These are phyloP conservation scores for Anthopleura xanthogrammica DNA, from an alignment of 92 coral and sea anemone genomes.

Conservation along the genomic window DNA sequence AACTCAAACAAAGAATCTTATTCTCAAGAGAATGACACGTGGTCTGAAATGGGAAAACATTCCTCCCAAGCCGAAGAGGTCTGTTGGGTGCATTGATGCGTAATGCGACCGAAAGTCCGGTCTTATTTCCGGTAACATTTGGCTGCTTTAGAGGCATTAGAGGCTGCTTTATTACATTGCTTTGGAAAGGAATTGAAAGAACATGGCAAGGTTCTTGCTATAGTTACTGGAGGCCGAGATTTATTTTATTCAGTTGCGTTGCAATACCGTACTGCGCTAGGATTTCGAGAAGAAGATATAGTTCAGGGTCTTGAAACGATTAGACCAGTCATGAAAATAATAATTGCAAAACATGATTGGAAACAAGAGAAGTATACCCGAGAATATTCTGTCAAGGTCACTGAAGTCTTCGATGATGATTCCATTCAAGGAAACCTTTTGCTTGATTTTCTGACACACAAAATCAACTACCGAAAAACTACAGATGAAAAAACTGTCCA, in stretches of 20 bases:
- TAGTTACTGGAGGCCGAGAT: background rate
- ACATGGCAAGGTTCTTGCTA: background rate
- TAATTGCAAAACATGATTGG: background rate
- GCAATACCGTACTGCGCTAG: background rate
- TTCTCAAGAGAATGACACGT: no score
- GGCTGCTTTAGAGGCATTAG: no score
- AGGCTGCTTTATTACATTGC: slow-evolving; percentile 14
- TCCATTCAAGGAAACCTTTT: slow-evolving; percentile 38
- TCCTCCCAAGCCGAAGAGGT: no score
- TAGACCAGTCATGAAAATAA: background rate
- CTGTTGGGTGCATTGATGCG: no score
- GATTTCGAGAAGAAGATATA: background rate
- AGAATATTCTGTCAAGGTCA: slow-evolving; percentile 23
- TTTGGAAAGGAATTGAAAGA: slow-evolving; percentile 12
- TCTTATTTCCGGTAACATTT: no score
- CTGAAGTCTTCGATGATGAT: slow-evolving; percentile 20
- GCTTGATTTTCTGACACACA: slow-evolving; percentile 26
- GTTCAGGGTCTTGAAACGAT: background rate
- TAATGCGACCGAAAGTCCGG: no score
- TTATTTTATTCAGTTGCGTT: background rate
- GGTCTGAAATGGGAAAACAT: no score
- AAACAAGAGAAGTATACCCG: background rate
- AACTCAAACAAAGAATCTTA: no score
- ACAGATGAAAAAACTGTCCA: background rate
- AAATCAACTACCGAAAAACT: slow-evolving; percentile 15